phyloP scores from a whole-genome alignment of 2,113 vertebrate species.

The Carettochelys insculpta region DNA sequence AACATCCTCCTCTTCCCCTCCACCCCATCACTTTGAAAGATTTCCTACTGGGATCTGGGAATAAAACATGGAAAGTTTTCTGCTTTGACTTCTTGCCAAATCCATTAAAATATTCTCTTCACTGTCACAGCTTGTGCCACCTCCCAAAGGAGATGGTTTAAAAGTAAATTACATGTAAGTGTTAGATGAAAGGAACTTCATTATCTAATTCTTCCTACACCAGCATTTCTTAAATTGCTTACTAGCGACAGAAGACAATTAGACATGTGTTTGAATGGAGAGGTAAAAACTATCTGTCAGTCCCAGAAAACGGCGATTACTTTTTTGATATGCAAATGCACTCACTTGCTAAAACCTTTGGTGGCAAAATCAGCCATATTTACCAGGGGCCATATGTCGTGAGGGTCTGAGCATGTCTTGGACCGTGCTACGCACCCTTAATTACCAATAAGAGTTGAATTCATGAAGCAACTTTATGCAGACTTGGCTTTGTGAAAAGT shows the following conservation, averaged over 20 bases:
- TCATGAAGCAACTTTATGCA: background rate
- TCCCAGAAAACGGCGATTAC: constrained; percentile 31
- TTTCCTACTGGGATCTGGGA: constrained; percentile 29
- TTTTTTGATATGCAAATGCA: constrained; percentile 37
- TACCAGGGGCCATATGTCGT: background rate
- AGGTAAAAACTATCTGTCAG: constrained; percentile 58
- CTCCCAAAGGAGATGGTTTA: constrained; percentile 60
- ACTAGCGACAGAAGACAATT: constrained; percentile 65
- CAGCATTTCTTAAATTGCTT: constrained; percentile 74
- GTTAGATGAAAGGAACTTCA: constrained; percentile 69
- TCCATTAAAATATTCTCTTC: constrained; percentile 63
- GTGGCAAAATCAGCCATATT: background rate
- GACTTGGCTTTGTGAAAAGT: background rate
- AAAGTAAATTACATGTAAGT: constrained; percentile 71
- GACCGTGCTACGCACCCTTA: background rate
- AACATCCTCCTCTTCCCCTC: background rate
- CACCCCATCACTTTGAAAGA: constrained; percentile 49
- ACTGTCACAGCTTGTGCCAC: constrained; percentile 65
- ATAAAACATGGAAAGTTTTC: constrained; percentile 40
- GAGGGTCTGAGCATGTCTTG: background rate
- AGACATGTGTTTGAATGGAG: constrained; percentile 52
- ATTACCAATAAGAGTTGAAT: background rate
- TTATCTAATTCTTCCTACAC: constrained; percentile 72
- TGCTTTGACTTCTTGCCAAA: constrained; percentile 67
- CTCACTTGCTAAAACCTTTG: constrained; percentile 3